Conservation (phyloP, 2,888 invertebrate species). For the Hanleya hanleyi region DNA sequence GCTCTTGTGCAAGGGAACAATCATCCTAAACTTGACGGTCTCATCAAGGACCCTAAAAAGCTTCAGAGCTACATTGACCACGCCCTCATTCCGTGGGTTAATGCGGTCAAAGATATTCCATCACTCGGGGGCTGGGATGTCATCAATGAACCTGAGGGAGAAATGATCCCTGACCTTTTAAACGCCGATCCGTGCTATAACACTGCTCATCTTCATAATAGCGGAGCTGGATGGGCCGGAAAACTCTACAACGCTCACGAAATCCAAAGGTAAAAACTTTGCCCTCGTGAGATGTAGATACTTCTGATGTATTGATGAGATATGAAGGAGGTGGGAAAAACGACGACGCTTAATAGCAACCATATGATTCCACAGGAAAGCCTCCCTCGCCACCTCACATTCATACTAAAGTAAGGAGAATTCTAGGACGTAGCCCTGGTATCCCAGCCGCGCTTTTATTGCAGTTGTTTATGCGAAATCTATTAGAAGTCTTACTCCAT, state of each 20-base stretch:
- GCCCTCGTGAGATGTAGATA: no score
- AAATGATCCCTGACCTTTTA: neutral
- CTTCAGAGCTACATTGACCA: conserved; percentile 59
- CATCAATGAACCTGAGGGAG: conserved; percentile 64
- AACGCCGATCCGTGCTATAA: neutral
- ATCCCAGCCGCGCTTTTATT: no score
- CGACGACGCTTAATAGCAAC: no score
- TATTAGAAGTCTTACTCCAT: no score
- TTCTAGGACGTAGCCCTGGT: no score
- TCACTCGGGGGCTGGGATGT: conserved; percentile 65
- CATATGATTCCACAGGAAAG: no score
- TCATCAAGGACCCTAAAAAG: conserved; percentile 48
- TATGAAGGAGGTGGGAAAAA: no score
- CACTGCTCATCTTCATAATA: conserved; percentile 1
- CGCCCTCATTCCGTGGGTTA: conserved; percentile 57
- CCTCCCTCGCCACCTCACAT: no score
- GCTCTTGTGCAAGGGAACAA: conserved; percentile 26
- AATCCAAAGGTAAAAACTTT: conserved; percentile 9
- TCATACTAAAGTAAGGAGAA: no score
- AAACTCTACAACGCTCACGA: neutral
- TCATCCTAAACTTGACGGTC: neutral
- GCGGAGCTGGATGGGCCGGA: conserved; percentile 28
- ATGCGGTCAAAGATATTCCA: conserved; percentile 49
- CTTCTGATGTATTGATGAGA: no score
- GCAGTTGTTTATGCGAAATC: no score